These are phyloP conservation scores for Exephanes ischioxanthus DNA, from an alignment of 2,888 invertebrate species.

Conservation along the genomic window DNA sequence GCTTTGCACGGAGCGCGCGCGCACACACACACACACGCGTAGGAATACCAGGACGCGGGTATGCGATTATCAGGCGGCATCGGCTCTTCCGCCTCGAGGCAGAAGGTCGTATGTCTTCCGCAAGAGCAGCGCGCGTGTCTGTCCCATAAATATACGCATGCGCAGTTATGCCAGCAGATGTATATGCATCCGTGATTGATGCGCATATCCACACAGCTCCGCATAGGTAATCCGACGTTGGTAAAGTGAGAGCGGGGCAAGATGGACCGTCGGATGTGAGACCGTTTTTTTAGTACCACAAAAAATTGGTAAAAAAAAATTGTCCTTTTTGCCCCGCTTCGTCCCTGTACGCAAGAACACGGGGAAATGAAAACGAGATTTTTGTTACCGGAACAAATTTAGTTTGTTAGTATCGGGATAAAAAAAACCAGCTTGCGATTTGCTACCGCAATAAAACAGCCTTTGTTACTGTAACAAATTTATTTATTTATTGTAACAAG, in stretches of 20 bases:
- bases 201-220: not conserved
- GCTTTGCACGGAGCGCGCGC: conserved; percentile 10
- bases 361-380: too few relatives aligned
- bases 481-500: too few relatives aligned
- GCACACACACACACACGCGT: not conserved
- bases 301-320: not conserved
- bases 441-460: too few relatives aligned
- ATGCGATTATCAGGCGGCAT: conserved; percentile 23
- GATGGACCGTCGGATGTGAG: not conserved
- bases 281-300: not conserved
- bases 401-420: too few relatives aligned
- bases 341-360: not conserved
- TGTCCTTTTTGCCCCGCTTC: not conserved
- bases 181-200: conserved; percentile 7
- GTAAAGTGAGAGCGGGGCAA: not conserved
- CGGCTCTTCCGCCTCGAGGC: conserved; percentile 46
- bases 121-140: conserved; percentile 25
- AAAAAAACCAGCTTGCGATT: too few relatives aligned
- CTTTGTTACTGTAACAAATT: too few relatives aligned
- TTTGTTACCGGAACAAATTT: too few relatives aligned
- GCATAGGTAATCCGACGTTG: not conserved
- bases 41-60: not conserved
- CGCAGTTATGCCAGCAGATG: not conserved
- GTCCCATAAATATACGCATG: not conserved
- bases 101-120: conserved; percentile 36